These are phyloP conservation scores for Onychostruthus taczanowskii DNA, from an alignment of 2,113 vertebrate species.

Conservation along the genomic window DNA sequence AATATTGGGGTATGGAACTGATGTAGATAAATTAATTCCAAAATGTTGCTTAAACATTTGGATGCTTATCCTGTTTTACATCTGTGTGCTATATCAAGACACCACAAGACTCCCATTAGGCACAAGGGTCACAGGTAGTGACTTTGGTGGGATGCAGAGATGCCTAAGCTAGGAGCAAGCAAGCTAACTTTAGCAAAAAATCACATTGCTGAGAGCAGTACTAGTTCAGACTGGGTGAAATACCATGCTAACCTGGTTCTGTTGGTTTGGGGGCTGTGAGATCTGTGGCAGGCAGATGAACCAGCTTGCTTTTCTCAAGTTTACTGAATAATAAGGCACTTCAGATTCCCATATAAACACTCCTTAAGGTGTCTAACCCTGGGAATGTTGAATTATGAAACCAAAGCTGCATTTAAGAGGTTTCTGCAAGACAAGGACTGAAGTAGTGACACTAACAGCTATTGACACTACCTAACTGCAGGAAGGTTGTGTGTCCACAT, in stretches of 20 bases:
- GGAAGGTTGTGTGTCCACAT: neutral
- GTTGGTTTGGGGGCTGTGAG: fast-evolving
- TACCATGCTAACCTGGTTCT: neutral
- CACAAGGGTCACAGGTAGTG: neutral
- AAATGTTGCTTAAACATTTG: neutral
- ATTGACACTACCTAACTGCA: neutral
- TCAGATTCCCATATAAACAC: neutral
- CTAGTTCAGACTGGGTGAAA: neutral
- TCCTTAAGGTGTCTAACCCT: neutral
- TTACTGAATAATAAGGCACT: neutral
- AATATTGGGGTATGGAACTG: neutral
- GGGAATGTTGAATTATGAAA: neutral
- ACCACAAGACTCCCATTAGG: fast-evolving
- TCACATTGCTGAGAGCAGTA: neutral
- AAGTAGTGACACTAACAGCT: neutral
- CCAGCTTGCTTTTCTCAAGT: neutral
- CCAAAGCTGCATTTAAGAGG: neutral
- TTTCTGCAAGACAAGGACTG: neutral
- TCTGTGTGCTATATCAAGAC: neutral
- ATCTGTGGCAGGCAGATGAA: neutral
- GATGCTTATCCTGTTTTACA: neutral
- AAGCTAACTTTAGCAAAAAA: neutral
- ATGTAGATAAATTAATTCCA: neutral
- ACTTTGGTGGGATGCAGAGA: neutral
- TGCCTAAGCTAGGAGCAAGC: neutral